Evolutionary conservation across 2,797 vertebrate species (phyloP).

Genomic region (Siniperca obscura): DNA sequence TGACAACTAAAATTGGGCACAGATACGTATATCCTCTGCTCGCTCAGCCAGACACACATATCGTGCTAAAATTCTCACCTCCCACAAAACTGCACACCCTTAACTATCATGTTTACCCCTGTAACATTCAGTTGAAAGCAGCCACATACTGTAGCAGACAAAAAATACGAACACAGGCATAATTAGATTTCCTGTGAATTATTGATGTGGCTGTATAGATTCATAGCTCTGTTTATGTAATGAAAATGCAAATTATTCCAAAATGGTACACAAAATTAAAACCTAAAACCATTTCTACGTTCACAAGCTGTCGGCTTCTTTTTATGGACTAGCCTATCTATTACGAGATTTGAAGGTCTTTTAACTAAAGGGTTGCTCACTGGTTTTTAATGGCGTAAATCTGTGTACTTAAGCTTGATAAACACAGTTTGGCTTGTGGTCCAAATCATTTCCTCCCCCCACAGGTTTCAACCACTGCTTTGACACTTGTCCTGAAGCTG

Average conservation of each 20-base stretch:
- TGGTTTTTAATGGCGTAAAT: not conserved
- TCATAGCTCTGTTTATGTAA: not conserved
- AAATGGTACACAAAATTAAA: not conserved
- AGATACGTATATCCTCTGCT: not conserved
- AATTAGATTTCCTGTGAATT: not conserved
- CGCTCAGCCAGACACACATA: not conserved
- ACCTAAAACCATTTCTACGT: too few relatives aligned
- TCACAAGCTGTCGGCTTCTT: not conserved
- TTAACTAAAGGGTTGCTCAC: not conserved
- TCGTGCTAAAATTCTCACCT: conserved; percentile 14
- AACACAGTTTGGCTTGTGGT: not conserved
- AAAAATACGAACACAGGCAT: conserved; percentile 1
- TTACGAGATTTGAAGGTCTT: not conserved
- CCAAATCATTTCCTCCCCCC: too few relatives aligned
- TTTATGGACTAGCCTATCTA: not conserved
- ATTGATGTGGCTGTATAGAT: not conserved
- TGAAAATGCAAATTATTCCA: not conserved
- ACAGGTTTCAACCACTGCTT: not conserved
- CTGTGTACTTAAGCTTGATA: not conserved
- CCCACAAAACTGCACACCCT: conserved; percentile 9
- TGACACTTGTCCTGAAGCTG: conserved; percentile 1
- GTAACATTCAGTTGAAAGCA: not conserved
- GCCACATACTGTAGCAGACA: not conserved
- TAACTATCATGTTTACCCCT: not conserved
- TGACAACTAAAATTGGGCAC: conserved; percentile 46